phyloP scores from a whole-genome alignment of 2,797 vertebrate species.

The Pterois miles region DNA sequence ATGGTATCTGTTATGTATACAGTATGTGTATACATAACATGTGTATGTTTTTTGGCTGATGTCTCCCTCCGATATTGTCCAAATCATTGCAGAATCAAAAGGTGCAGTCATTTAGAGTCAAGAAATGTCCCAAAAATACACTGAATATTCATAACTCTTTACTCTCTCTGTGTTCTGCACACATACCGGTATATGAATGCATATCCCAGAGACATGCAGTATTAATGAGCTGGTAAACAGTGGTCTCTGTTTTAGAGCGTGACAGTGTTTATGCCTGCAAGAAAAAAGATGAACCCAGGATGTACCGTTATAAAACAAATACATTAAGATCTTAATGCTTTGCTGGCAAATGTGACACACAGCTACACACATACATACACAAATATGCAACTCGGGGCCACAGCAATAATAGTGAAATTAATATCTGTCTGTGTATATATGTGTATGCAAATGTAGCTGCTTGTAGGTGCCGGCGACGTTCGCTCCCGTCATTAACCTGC shows the following conservation, averaged over 20 bases:
- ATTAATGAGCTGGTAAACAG: conserved; percentile 27
- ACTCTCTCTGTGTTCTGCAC: background rate
- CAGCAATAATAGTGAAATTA: conserved; percentile 18
- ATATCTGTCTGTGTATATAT: conserved; percentile 29
- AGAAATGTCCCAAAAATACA: background rate
- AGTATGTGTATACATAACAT: too few species aligned
- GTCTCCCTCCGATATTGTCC: background rate
- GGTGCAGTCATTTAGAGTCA: background rate
- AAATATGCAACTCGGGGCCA: conserved; percentile 25
- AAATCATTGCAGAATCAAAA: background rate
- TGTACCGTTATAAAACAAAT: conserved; percentile 12
- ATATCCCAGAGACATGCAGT: background rate
- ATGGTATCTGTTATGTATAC: too few species aligned
- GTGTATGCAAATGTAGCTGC: conserved; percentile 24
- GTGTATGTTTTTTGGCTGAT: background rate
- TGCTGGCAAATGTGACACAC: background rate
- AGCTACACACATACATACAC: background rate
- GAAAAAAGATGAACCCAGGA: background rate
- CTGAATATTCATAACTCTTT: conserved; percentile 1
- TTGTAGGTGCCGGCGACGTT: conserved; percentile 34
- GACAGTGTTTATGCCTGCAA: conserved; percentile 7
- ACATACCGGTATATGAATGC: background rate
- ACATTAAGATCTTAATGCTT: conserved; percentile 10
- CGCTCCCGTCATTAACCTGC: conserved; percentile 44
- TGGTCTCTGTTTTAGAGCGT: conserved; percentile 1